phyloP scores from a whole-genome alignment of 2,797 vertebrate species.

The Lagothrix lagotricha region DNA sequence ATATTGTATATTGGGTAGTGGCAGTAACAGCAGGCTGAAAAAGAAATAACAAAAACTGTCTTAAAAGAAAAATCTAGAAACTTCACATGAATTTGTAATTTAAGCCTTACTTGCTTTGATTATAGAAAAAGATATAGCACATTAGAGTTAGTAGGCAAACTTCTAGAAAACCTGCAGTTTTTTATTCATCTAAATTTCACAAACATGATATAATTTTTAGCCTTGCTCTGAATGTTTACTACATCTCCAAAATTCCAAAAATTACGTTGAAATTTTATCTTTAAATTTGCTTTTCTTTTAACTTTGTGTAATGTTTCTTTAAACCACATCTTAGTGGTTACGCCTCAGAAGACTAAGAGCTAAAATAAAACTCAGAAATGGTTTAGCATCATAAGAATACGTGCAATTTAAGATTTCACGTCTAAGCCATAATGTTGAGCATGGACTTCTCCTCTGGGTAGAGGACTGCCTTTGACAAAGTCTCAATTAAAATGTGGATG shows the following conservation, averaged over 20 bases:
- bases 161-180: constrained; percentile 33
- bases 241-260: background rate
- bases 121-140: background rate
- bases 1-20: background rate
- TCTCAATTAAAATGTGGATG: background rate
- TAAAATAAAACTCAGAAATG: background rate
- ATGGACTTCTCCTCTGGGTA: background rate
- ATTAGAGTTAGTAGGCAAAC: constrained; percentile 15
- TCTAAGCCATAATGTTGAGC: background rate
- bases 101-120: background rate
- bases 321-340: background rate
- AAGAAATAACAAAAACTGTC: constrained; percentile 21
- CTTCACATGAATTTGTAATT: constrained; percentile 1
- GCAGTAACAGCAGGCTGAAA: background rate
- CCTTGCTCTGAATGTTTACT: background rate
- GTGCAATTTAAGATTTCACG: constrained; percentile 11
- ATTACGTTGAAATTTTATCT: background rate
- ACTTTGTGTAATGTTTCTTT: background rate
- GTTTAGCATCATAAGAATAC: background rate
- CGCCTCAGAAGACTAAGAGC: background rate
- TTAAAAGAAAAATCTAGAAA: background rate
- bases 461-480: background rate
- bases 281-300: background rate
- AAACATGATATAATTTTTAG: background rate
- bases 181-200: background rate